phyloP scores from a whole-genome alignment of 2,888 invertebrate species.

The Volucella zonaria region DNA sequence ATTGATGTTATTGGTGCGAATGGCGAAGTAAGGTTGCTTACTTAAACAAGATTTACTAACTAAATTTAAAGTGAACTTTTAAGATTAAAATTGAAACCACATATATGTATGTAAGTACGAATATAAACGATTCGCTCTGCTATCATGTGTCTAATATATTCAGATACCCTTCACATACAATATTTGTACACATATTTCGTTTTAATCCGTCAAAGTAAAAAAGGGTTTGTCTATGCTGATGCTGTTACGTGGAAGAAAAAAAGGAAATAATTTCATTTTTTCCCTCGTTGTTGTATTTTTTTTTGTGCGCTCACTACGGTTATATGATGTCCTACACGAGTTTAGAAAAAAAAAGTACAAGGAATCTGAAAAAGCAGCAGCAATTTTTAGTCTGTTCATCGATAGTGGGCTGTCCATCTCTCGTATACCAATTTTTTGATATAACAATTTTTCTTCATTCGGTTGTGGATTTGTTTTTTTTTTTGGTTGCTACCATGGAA shows the following conservation, averaged over 20 bases:
- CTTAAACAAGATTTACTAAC: no score
- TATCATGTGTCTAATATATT: constrained; percentile 21
- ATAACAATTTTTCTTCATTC: constrained; percentile 3
- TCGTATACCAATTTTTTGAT: constrained; percentile 31
- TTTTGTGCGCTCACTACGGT: constrained; percentile 21
- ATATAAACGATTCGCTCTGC: not conserved
- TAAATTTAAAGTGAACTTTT: no score
- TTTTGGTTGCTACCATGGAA: constrained; percentile 20
- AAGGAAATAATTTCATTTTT: constrained; percentile 31
- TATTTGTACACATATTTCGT: constrained; percentile 47
- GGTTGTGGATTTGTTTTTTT: not conserved
- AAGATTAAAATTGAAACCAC: no score
- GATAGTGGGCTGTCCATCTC: constrained; percentile 21
- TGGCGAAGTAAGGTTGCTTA: not conserved
- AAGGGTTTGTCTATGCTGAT: constrained; percentile 33
- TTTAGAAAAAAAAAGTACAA: constrained; percentile 20
- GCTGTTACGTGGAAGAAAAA: constrained; percentile 14
- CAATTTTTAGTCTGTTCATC: constrained; percentile 8
- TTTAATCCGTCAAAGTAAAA: constrained; percentile 68
- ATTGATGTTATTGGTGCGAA: not conserved
- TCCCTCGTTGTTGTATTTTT: constrained; percentile 21
- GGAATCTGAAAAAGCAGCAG: constrained; percentile 16
- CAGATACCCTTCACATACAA: constrained; percentile 27
- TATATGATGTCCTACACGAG: constrained; percentile 8
- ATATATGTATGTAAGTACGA: no score